phyloP scores from a whole-genome alignment of 2,797 vertebrate species.

The Gymnopithys bicolor region DNA sequence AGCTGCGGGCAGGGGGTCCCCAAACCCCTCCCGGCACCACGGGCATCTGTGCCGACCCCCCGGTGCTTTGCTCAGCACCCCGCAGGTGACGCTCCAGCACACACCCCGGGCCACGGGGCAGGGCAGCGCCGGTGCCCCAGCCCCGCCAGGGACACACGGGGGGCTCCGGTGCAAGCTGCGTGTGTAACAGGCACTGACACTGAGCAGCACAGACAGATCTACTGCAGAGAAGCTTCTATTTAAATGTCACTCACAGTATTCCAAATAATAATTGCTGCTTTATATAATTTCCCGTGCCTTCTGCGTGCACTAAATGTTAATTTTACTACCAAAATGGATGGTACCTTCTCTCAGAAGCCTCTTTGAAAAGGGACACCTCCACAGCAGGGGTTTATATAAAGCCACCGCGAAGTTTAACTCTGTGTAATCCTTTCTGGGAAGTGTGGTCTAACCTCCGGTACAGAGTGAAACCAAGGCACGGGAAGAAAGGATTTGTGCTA shows the following conservation, averaged over 20 bases:
- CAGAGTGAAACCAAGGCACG: neutral
- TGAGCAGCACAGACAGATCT: neutral
- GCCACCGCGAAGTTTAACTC: neutral
- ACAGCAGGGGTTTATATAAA: constrained; percentile 8
- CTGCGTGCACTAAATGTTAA: constrained; percentile 1
- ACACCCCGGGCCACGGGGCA: too few relatives aligned
- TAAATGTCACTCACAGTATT: neutral
- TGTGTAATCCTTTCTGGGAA: neutral
- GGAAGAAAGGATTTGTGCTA: neutral
- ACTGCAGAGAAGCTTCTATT: neutral
- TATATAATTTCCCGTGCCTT: constrained; percentile 26
- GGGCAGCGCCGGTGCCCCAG: too few relatives aligned
- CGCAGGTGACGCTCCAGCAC: too few relatives aligned
- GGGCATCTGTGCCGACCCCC: neutral
- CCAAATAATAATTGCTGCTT: constrained; percentile 13
- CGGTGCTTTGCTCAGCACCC: too few relatives aligned
- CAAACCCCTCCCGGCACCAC: neutral
- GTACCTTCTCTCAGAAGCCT: neutral
- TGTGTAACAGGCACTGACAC: neutral
- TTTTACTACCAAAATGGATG: neutral
- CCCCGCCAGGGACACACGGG: rapidly evolving
- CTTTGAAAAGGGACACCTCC: constrained; percentile 5
- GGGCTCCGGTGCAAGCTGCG: neutral
- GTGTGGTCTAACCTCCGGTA: neutral
- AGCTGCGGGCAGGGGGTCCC: constrained; percentile 4